Percentiles rank a stretch among this genome's conserved stretches.
These are phyloP conservation scores for Tipula vernalis DNA, from an alignment of 2,888 invertebrate species.

Conservation along the genomic window DNA sequence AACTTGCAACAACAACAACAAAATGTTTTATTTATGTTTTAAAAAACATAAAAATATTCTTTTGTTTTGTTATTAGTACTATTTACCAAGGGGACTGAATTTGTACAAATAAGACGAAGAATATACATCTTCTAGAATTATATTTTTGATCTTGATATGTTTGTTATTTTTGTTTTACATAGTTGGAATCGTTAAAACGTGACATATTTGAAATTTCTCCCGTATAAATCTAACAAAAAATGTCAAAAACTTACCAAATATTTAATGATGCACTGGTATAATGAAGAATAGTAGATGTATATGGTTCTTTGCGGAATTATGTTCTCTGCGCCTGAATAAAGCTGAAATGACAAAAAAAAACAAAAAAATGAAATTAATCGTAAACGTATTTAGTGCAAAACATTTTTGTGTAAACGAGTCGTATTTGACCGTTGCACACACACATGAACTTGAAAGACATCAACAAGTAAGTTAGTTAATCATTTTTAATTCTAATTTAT, in stretches of 20 bases:
- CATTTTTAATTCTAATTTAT: not conserved
- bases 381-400: not conserved
- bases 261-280: not conserved
- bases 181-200: not conserved
- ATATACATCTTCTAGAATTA: not conserved
- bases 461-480: not conserved
- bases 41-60: not conserved
- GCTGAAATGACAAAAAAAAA: not conserved
- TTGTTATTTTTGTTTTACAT: not conserved
- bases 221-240: not conserved
- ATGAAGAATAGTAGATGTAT: not conserved
- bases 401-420: not conserved
- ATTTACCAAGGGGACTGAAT: not conserved
- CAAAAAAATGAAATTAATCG: not conserved
- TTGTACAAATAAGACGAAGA: not conserved
- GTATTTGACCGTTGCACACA: not conserved
- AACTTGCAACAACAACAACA: not conserved
- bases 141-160: not conserved
- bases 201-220: not conserved
- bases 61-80: not conserved
- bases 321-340: not conserved
- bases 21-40: not conserved
- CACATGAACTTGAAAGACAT: no score
- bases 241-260: not conserved
- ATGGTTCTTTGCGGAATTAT: not conserved